Percentiles rank a stretch among this genome's conserved stretches.
phyloP scores from a whole-genome alignment of 2,113 vertebrate genomes.

The Pseudorasbora parva region DNA sequence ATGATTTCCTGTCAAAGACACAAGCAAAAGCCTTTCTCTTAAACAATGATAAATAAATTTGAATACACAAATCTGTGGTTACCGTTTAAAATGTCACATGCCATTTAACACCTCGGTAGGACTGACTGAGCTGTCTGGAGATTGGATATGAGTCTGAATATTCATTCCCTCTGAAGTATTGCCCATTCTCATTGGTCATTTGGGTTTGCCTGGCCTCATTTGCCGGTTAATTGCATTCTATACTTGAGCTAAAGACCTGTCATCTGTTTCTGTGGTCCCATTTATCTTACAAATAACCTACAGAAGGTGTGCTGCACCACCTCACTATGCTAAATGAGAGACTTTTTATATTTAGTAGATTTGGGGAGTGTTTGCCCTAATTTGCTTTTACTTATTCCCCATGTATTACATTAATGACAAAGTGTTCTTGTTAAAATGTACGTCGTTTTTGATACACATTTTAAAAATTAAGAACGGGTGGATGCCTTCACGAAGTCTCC shows the following conservation, averaged over 20 bases:
- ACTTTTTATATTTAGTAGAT: constrained; percentile 44
- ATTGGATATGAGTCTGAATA: constrained; percentile 71
- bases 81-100: constrained; percentile 67
- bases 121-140: constrained; percentile 67
- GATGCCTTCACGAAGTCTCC: neutral
- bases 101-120: constrained; percentile 65
- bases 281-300: constrained; percentile 82
- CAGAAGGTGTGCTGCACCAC: constrained; percentile 73
- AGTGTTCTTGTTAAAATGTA: constrained; percentile 20
- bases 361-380: constrained; percentile 38
- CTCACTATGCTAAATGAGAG: constrained; percentile 65
- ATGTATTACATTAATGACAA: constrained; percentile 38
- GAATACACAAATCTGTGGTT: constrained; percentile 63
- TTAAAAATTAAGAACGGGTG: constrained; percentile 14
- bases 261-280: constrained; percentile 80
- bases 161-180: constrained; percentile 69
- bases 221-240: constrained; percentile 84
- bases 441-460: neutral
- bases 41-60: constrained; percentile 51
- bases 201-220: constrained; percentile 80
- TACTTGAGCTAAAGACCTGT: constrained; percentile 84
- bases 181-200: constrained; percentile 75
- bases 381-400: constrained; percentile 35
- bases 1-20: neutral
- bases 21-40: constrained; percentile 40